A percentile compares a stretch with the other conserved stretches of the same genome.
phyloP scores from a whole-genome alignment of 23 tunicate species.

The Trididemnum clinides region DNA sequence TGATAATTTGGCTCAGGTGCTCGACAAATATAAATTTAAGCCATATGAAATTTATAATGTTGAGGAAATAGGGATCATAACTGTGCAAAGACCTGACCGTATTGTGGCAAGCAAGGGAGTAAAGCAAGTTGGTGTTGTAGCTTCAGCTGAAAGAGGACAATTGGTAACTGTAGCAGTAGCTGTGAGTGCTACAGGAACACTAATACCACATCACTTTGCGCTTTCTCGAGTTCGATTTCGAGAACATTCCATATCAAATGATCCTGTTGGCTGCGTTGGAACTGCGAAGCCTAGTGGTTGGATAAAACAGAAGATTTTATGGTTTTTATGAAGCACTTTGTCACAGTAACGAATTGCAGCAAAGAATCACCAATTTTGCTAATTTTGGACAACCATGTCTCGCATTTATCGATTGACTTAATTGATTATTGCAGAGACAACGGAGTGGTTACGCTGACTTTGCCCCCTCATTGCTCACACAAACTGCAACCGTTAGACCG shows the following conservation, averaged over 20 bases:
- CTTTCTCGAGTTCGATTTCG: neutral
- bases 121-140: slow-evolving; percentile 22
- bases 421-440: neutral
- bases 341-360: neutral
- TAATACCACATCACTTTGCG: neutral
- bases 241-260: neutral
- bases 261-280: neutral
- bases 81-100: neutral
- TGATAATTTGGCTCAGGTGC: neutral
- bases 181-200: neutral
- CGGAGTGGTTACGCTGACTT: neutral
- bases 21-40: neutral
- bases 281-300: neutral
- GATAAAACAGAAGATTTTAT: neutral
- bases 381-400: neutral
- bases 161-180: neutral
- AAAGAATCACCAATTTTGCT: neutral
- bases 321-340: neutral
- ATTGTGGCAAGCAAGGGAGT: slow-evolving; percentile 9
- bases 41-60: slow-evolving; percentile 18
- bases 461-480: neutral
- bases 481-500: neutral
- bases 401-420: neutral
- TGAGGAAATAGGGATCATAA: slow-evolving; percentile 24
- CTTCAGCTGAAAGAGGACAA: slow-evolving; percentile 29